Conservation (phyloP, 1,140 invertebrate genomes). For the Marisa cornuarietis region DNA sequence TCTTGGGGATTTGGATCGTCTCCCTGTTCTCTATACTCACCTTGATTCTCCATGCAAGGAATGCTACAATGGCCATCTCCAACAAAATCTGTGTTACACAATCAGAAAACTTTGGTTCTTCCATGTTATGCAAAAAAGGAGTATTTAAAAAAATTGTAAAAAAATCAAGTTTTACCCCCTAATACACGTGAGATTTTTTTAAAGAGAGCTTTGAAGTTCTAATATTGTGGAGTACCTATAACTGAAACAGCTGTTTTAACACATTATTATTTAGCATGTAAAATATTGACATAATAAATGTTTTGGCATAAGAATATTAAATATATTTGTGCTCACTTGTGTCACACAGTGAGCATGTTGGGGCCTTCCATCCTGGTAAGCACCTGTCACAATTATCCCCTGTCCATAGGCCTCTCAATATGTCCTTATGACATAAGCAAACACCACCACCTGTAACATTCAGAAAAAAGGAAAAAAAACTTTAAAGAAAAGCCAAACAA, state of each 20-base stretch:
- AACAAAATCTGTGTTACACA: constrained; percentile 44
- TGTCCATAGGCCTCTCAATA: constrained; percentile 51
- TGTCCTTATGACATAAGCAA: constrained; percentile 48
- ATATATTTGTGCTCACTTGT: constrained; percentile 31
- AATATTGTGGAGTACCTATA: not conserved
- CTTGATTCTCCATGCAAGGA: constrained; percentile 41
- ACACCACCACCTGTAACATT: constrained; percentile 41
- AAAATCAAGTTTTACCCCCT: too few relatives aligned
- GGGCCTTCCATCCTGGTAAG: constrained; percentile 44
- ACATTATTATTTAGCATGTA: too few relatives aligned
- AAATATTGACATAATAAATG: not conserved
- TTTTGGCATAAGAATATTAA: not conserved
- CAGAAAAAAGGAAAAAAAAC: too few relatives aligned
- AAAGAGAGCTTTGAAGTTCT: not conserved
- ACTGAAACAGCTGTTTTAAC: not conserved
- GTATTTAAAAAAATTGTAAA: too few relatives aligned
- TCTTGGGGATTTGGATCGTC: constrained; percentile 43
- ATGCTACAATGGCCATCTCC: constrained; percentile 52
- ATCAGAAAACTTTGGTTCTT: too few relatives aligned
- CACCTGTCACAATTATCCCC: constrained; percentile 50
- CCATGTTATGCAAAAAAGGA: too few relatives aligned
- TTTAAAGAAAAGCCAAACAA: too few relatives aligned
- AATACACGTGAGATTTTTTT: not conserved
- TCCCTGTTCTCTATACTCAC: constrained; percentile 23
- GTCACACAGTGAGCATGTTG: constrained; percentile 49